Conservation (phyloP, 2,113 vertebrate genomes). For the Rhabdornis inornatus region DNA sequence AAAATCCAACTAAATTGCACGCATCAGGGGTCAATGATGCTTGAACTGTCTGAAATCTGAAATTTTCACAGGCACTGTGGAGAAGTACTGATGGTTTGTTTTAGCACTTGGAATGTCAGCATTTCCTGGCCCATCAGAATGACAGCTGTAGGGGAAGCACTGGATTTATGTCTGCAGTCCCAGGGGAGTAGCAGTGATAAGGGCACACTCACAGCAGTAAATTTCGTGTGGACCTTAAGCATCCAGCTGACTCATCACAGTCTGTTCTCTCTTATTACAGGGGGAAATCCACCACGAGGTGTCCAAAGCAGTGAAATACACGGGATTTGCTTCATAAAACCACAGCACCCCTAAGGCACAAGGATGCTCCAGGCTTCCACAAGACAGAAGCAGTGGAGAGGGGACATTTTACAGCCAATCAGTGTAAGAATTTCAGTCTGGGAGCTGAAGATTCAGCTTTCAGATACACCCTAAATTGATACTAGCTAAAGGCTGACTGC, state of each 20-base stretch:
- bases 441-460: background rate
- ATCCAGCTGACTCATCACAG: constrained; percentile 14
- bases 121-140: background rate
- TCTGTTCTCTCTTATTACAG: background rate
- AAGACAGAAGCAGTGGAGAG: background rate
- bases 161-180: background rate
- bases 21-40: background rate
- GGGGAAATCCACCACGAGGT: background rate
- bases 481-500: background rate
- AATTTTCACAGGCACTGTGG: background rate
- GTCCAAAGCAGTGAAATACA: background rate
- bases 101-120: background rate
- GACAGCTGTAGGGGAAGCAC: background rate
- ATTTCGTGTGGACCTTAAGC: background rate
- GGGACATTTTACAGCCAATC: background rate
- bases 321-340: background rate
- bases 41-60: background rate
- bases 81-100: background rate
- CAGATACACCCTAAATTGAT: background rate
- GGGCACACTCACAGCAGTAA: background rate
- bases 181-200: background rate
- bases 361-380: background rate
- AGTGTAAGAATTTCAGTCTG: background rate
- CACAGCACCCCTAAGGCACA: background rate
- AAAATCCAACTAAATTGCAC: background rate